These are phyloP conservation scores for Drosophila peninsularis DNA, from an alignment of 2,888 invertebrate species.

Conservation along the genomic window DNA sequence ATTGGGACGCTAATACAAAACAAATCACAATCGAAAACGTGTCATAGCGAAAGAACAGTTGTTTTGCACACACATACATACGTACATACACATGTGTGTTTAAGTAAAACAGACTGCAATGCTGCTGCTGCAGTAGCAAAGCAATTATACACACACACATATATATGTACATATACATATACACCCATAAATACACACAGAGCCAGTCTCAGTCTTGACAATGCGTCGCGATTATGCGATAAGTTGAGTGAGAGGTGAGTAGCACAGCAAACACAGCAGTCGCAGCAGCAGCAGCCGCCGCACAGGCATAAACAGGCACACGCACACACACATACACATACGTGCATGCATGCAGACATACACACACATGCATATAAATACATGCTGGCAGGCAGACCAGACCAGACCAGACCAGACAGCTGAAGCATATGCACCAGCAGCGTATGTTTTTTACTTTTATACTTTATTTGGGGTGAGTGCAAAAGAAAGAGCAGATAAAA, in stretches of 20 bases:
- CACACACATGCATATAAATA: background rate
- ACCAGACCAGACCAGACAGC: slow-evolving; percentile 44
- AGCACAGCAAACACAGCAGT: slow-evolving; percentile 15
- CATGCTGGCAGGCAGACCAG: background rate
- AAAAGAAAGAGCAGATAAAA: slow-evolving; percentile 32
- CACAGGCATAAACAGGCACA: slow-evolving; percentile 20
- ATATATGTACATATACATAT: background rate
- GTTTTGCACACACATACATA: background rate
- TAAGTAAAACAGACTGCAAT: slow-evolving; percentile 49
- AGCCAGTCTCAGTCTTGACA: slow-evolving; percentile 63
- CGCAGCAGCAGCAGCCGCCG: slow-evolving; percentile 19
- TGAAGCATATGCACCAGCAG: slow-evolving; percentile 47
- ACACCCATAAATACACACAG: slow-evolving; percentile 6
- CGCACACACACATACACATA: slow-evolving; percentile 6
- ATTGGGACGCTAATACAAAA: slow-evolving; percentile 26
- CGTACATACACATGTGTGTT: background rate
- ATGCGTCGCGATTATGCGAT: slow-evolving; percentile 78
- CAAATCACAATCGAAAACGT: slow-evolving; percentile 54
- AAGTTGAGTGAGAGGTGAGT: slow-evolving; percentile 66
- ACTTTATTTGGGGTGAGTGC: slow-evolving; percentile 3
- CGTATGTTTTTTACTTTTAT: slow-evolving; percentile 10
- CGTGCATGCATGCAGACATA: slow-evolving; percentile 3
- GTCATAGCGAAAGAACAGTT: slow-evolving; percentile 47
- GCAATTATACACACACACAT: slow-evolving; percentile 27
- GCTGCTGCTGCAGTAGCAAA: slow-evolving; percentile 20